Conservation (phyloP, 2,797 vertebrate genomes). For the Zonotrichia albicollis region DNA sequence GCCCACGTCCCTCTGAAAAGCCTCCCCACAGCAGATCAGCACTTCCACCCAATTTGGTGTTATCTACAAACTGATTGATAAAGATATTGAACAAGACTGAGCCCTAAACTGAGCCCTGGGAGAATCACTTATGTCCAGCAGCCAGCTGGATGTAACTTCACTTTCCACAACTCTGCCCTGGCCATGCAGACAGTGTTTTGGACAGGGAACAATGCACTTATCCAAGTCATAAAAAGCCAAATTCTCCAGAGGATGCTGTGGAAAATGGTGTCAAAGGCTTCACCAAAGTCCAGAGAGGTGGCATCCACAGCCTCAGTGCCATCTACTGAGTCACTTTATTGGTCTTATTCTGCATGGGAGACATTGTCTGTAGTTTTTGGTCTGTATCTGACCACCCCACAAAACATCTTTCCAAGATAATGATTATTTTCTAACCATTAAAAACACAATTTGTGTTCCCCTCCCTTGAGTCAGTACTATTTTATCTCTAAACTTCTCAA, state of each 20-base stretch:
- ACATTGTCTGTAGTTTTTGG: background rate
- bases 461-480: background rate
- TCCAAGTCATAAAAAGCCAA: background rate
- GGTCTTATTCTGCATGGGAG: background rate
- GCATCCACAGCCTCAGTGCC: background rate
- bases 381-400: background rate
- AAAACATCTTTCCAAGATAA: background rate
- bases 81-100: accelerated
- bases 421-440: background rate
- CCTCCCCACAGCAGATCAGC: background rate
- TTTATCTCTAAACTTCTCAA: background rate
- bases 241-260: background rate
- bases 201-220: background rate
- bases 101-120: too few relatives aligned
- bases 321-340: background rate
- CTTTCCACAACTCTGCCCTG: background rate
- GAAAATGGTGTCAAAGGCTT: background rate
- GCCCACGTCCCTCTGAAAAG: background rate
- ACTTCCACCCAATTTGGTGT: accelerated
- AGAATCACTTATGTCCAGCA: too few relatives aligned
- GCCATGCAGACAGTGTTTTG: background rate
- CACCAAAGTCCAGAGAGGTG: background rate
- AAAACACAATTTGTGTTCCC: background rate
- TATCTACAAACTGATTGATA: background rate
- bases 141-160: background rate